Evolutionary conservation across 2,797 vertebrate species (phyloP).

Genomic region (Pempheris klunzingeri): DNA sequence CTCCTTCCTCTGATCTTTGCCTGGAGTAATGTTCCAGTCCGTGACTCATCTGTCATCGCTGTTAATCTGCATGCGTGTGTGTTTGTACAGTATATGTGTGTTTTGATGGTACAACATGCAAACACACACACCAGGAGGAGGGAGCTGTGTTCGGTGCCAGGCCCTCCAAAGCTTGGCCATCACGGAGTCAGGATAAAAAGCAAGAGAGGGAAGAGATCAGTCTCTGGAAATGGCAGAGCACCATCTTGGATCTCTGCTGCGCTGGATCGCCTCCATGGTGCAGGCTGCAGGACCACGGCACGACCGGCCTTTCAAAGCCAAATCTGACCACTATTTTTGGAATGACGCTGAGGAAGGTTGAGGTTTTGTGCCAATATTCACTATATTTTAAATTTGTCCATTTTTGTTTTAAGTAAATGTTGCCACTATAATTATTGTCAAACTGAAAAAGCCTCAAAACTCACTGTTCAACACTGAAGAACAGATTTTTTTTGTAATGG

Average conservation of each 20-base stretch:
- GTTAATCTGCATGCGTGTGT: conserved; percentile 55
- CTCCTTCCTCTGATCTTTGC: conserved; percentile 69
- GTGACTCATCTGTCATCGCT: conserved; percentile 67
- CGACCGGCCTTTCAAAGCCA: conserved; percentile 17
- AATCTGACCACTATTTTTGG: conserved; percentile 44
- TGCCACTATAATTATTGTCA: neutral
- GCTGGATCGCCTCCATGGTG: conserved; percentile 55
- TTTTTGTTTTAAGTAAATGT: conserved; percentile 8
- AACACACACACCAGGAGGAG: conserved; percentile 52
- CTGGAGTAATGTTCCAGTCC: conserved; percentile 58
- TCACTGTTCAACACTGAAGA: neutral
- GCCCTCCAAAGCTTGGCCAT: conserved; percentile 67
- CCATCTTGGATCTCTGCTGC: conserved; percentile 60
- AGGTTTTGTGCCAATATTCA: conserved; percentile 13
- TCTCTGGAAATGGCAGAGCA: conserved; percentile 62
- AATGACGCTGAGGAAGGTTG: conserved; percentile 4
- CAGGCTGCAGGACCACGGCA: conserved; percentile 42
- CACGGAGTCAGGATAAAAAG: conserved; percentile 19
- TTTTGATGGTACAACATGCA: conserved; percentile 48
- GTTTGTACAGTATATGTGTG: conserved; percentile 52
- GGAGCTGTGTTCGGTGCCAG: conserved; percentile 50
- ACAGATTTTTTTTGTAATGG: neutral
- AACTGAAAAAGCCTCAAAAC: neutral
- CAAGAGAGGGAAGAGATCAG: conserved; percentile 48
- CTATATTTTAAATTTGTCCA: neutral